Evolutionary conservation across 2,113 vertebrate species (phyloP).

Genomic region (Boulengerochromis microlepis): DNA sequence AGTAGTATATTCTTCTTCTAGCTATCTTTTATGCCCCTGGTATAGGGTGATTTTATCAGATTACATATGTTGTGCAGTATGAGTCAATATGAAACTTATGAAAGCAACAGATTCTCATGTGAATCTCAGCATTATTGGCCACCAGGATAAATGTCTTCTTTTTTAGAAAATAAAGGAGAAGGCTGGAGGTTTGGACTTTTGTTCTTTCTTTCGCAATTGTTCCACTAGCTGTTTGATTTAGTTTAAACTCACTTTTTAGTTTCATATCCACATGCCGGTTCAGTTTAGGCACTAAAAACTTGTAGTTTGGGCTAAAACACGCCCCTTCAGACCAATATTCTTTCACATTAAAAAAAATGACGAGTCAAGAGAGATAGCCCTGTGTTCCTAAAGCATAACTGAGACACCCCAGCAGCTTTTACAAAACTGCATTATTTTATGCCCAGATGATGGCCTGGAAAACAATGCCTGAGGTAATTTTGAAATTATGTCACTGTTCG

Average conservation of each 20-base stretch:
- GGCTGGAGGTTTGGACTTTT: neutral
- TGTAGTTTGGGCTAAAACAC: neutral
- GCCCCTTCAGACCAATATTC: neutral
- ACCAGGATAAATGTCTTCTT: neutral
- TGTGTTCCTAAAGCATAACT: neutral
- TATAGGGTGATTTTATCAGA: neutral
- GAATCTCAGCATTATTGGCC: neutral
- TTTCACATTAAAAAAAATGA: neutral
- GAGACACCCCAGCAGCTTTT: neutral
- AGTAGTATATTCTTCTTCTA: neutral
- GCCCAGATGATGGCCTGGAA: neutral
- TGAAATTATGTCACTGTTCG: neutral
- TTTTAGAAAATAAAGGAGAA: neutral
- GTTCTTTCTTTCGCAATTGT: neutral
- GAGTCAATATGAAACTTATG: neutral
- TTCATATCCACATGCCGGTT: neutral
- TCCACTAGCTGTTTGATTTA: neutral
- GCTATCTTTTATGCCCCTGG: neutral
- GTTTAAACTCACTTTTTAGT: neutral
- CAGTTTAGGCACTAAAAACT: neutral
- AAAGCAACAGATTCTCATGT: neutral
- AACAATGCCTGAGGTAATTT: neutral
- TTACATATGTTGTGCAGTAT: neutral
- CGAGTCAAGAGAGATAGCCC: neutral
- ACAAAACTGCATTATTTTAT: neutral